Evolutionary conservation across 2,797 vertebrate genomes (phyloP), one percentile per base, ranked within the genome.

Genomic region (Podarcis siculus): DNA sequence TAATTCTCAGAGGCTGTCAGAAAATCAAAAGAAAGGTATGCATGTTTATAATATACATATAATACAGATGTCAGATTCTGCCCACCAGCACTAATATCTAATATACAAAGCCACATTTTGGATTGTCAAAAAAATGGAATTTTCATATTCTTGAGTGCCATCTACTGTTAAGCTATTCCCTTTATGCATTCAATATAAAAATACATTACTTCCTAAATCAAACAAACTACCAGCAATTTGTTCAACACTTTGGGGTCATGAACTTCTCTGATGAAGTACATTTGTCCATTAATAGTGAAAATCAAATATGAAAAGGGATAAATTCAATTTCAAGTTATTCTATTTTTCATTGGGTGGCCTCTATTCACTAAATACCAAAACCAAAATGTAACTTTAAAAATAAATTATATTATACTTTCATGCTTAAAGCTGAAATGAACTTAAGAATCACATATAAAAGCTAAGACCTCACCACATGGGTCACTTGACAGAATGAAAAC

Each of bases 401-500:
- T 80, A 37, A 85, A 37, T 37, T 32, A 6, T 49, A 37, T 66
- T 21, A 64, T 66, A 89, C 55, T 75, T 85, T 49, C n/a, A 15
- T 86, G 79, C 86, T 23, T 86, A 89, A 72, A 55, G 76, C 92
- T 89, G 90, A 90, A 90, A 88, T 92, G 87, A 85, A 89, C 86
- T 88, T 94, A 93, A 93, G 90, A 92, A 88, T 89, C 83, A 78
- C 79, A 87, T 89, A 90, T 90, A 90, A 30, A 89, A 89, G 86
- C 73, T 23, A 75, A 7, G 78, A 69, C 82, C 93, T 90, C 73
- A 89, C 75, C 87, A 90, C 89, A 86, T 67, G 92, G 94, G 88
- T 92, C 75, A 81, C 93, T 94, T 95, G 92, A 94, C 93, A 92
- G 88, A 92, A 94, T 94, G 90, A 91, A 90, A 92, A 91, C 89